Evolutionary conservation across 1,140 invertebrate species (phyloP).

Genomic region (Zaprionus ornatus): DNA sequence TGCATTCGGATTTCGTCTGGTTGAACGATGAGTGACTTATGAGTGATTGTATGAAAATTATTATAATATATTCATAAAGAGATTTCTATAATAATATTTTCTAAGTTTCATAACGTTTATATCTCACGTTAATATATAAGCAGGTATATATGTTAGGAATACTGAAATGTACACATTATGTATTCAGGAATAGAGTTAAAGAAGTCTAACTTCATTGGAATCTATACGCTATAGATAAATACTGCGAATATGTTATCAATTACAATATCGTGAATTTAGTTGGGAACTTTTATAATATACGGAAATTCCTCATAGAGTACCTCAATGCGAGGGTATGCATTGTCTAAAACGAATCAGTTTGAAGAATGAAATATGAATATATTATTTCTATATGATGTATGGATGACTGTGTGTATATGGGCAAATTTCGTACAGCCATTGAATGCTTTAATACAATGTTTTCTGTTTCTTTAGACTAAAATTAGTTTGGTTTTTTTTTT

Average conservation of each 20-base stretch:
- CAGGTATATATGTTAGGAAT: too few relatives aligned
- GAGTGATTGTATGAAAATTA: not conserved
- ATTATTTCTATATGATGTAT: conserved; percentile 7
- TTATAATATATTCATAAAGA: not conserved
- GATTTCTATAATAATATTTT: not conserved
- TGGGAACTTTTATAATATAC: not conserved
- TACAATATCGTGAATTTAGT: not conserved
- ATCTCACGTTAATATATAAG: too few relatives aligned
- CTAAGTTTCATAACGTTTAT: not conserved
- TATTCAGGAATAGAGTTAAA: not conserved
- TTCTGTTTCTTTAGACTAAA: conserved; percentile 29
- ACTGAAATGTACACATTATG: too few relatives aligned
- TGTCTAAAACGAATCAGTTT: not conserved
- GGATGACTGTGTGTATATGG: conserved; percentile 38
- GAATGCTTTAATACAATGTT: conserved; percentile 20
- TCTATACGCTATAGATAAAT: not conserved
- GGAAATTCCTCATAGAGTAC: not conserved
- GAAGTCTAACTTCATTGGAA: not conserved
- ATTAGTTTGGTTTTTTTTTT: conserved; percentile 38
- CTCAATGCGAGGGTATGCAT: not conserved
- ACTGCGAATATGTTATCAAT: not conserved
- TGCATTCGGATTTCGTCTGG: conserved; percentile 16
- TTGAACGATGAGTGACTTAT: conserved; percentile 6
- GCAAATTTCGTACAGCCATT: conserved; percentile 26
- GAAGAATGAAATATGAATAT: conserved; percentile 18